Evolutionary conservation across 2,113 vertebrate genomes (phyloP).

Genomic region (Brachypteracias leptosomus): DNA sequence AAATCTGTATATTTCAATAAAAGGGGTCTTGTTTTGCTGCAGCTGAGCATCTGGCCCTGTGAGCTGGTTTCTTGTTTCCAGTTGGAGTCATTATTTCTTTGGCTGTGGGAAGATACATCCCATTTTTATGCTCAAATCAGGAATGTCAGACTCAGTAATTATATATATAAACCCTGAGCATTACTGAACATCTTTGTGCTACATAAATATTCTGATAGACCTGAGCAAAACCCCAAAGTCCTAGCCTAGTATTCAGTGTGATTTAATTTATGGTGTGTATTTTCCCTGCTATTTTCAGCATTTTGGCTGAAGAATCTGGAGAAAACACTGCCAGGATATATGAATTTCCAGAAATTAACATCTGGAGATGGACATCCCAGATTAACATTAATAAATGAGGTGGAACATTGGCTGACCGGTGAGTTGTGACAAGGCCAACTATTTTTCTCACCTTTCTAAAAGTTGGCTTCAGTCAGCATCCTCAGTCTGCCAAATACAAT

Average conservation of each 20-base stretch:
- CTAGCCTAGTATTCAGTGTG: background rate
- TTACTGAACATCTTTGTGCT: background rate
- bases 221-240: background rate
- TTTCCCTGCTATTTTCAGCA: background rate
- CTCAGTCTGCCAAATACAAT: background rate
- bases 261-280: background rate
- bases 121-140: background rate
- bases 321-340: background rate
- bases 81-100: background rate
- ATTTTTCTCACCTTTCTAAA: background rate
- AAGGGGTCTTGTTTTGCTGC: background rate
- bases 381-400: background rate
- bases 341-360: background rate
- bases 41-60: background rate
- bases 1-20: background rate
- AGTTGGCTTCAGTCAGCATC: background rate
- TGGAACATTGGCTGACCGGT: background rate
- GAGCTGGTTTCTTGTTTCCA: background rate
- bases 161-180: background rate
- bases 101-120: background rate
- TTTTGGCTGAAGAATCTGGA: background rate
- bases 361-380: background rate
- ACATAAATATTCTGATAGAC: background rate
- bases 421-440: background rate
- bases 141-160: background rate